These are phyloP conservation scores for Synergus umbraculus DNA, from an alignment of 2,888 invertebrate species.

Conservation along the genomic window DNA sequence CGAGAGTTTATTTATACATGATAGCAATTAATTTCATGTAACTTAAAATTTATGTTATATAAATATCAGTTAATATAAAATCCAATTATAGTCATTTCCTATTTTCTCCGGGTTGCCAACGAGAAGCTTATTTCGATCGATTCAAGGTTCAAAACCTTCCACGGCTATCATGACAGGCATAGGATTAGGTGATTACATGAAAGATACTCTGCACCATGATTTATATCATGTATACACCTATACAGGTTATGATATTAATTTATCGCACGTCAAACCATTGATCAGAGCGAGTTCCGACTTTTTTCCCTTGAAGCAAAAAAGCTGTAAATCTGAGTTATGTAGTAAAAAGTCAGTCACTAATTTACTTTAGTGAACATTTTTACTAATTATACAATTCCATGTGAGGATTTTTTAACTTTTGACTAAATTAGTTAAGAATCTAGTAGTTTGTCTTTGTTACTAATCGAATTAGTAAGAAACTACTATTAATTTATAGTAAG, in stretches of 20 bases:
- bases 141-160: constrained; percentile 48
- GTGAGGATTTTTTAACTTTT: no score
- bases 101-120: constrained; percentile 38
- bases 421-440: no score
- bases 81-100: constrained; percentile 30
- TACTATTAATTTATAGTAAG: no score
- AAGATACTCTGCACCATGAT: constrained; percentile 19
- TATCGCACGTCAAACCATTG: not conserved
- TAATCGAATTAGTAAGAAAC: no score
- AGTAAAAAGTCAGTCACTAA: no score
- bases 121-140: constrained; percentile 37
- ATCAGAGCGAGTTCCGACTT: not conserved
- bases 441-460: no score
- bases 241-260: not conserved
- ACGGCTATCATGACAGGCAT: constrained; percentile 40
- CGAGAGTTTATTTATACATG: no score
- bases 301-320: not conserved
- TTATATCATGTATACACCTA: not conserved
- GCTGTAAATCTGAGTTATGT: no score
- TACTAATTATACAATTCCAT: no score
- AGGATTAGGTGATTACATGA: constrained; percentile 28
- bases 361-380: no score
- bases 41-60: no score
- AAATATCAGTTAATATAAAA: not conserved
- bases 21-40: no score